Evolutionary conservation across 2,888 invertebrate genomes (phyloP).

Genomic region (Acanthopleura granulata): DNA sequence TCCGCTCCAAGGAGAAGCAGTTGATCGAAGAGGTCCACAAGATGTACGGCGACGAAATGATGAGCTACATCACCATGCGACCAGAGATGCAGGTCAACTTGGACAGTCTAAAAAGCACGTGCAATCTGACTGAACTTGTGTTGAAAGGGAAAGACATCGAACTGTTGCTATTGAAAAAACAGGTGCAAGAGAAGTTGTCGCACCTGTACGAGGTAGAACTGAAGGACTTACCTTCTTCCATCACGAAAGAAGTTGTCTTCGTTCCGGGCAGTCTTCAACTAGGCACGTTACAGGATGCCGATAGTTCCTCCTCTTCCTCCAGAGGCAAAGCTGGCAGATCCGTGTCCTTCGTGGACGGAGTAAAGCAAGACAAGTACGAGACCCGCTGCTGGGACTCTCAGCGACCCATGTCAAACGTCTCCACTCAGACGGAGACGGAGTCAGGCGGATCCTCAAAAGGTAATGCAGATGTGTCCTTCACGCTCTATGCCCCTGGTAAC

Average conservation of each 20-base stretch:
- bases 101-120: slow-evolving; percentile 68
- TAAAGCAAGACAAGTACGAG: slow-evolving; percentile 25
- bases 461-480: slow-evolving; percentile 10
- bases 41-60: slow-evolving; percentile 65
- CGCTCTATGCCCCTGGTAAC: neutral
- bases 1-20: slow-evolving; percentile 65
- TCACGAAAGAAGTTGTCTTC: slow-evolving; percentile 62
- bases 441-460: slow-evolving; percentile 13
- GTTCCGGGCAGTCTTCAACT: slow-evolving; percentile 63
- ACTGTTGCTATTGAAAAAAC: slow-evolving; percentile 68
- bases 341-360: slow-evolving; percentile 5
- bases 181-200: slow-evolving; percentile 68
- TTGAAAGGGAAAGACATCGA: slow-evolving; percentile 70
- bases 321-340: neutral
- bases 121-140: slow-evolving; percentile 69
- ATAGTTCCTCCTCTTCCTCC: slow-evolving; percentile 51
- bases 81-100: slow-evolving; percentile 61
- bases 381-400: slow-evolving; percentile 18
- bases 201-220: slow-evolving; percentile 60
- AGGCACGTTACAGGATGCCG: slow-evolving; percentile 64
- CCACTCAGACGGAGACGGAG: slow-evolving; percentile 31
- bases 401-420: slow-evolving; percentile 23
- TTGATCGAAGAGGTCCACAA: slow-evolving; percentile 67
- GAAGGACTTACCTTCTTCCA: slow-evolving; percentile 60
- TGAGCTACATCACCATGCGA: slow-evolving; percentile 64